Evolutionary conservation across 2,113 vertebrate species (phyloP).

Genomic region (Mastomys coucha): DNA sequence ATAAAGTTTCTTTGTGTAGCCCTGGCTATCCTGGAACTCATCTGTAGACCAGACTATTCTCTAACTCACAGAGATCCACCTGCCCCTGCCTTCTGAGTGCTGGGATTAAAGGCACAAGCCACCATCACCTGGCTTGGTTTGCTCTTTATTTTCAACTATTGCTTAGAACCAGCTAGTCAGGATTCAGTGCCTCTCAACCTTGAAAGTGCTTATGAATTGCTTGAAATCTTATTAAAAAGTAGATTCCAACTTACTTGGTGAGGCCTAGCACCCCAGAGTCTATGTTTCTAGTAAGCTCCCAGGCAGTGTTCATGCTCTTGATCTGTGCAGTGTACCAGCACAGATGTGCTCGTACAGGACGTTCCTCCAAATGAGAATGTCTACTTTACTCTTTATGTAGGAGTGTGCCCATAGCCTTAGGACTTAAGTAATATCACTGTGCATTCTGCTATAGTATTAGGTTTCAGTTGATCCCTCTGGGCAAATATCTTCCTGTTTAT

Average conservation of each 20-base stretch:
- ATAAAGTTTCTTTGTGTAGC: too few relatives aligned
- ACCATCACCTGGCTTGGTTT: too few relatives aligned
- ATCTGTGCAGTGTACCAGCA: neutral
- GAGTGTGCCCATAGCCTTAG: neutral
- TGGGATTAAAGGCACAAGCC: too few relatives aligned
- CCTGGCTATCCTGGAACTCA: too few relatives aligned
- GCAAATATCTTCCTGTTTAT: slow-evolving; percentile 30
- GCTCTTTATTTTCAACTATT: neutral
- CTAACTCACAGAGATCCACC: too few relatives aligned
- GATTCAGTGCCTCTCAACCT: slow-evolving; percentile 24
- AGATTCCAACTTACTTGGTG: neutral
- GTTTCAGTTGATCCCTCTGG: neutral
- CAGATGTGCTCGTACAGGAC: neutral
- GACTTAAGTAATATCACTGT: slow-evolving; percentile 1
- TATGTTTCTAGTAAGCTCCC: slow-evolving; percentile 37
- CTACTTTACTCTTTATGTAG: neutral
- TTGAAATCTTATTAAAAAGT: slow-evolving; percentile 28
- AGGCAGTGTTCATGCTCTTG: neutral
- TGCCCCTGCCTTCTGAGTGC: too few relatives aligned
- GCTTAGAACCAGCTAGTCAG: slow-evolving; percentile 4
- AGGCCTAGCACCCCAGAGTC: neutral
- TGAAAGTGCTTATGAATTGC: slow-evolving; percentile 19
- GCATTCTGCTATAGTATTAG: neutral
- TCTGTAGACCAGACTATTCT: too few relatives aligned
- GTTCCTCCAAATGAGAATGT: neutral